These are phyloP conservation scores for Dreissena rostriformis DNA, from an alignment of 1,140 invertebrate species.

Conservation along the genomic window DNA sequence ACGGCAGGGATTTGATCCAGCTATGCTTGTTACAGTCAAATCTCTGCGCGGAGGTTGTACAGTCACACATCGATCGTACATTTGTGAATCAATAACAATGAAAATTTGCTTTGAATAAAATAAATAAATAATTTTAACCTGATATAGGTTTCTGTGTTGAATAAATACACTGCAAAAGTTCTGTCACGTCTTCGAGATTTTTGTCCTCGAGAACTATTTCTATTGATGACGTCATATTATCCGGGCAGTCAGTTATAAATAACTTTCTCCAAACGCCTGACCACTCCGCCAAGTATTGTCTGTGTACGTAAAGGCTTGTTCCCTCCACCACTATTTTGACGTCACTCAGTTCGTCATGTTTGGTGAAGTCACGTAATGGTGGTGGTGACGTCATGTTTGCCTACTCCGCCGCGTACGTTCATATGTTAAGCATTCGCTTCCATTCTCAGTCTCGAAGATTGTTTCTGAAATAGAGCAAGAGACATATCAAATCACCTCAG, in stretches of 20 bases:
- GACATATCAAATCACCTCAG: too few species aligned
- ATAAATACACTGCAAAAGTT: conserved; percentile 76
- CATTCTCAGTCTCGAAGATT: too few species aligned
- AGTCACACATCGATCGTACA: too few species aligned
- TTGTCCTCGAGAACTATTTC: conserved; percentile 71
- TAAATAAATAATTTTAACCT: conserved; percentile 37
- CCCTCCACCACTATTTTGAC: conserved; percentile 70
- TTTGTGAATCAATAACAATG: too few species aligned
- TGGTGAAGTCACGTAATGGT: conserved; percentile 64
- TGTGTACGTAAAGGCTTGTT: conserved; percentile 70
- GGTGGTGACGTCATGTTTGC: too few species aligned
- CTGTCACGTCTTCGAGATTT: conserved; percentile 67
- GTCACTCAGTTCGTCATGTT: conserved; percentile 70
- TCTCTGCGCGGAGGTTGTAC: too few species aligned
- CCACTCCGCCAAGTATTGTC: conserved; percentile 74
- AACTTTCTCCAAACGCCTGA: conserved; percentile 74
- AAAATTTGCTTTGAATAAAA: too few species aligned
- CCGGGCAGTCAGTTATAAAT: conserved; percentile 70
- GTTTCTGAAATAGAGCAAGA: too few species aligned
- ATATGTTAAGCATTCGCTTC: too few species aligned
- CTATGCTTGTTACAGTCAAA: too few species aligned
- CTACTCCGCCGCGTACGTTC: too few species aligned
- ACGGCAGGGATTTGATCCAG: too few species aligned
- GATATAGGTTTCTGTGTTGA: conserved; percentile 74
- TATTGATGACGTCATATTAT: conserved; percentile 57